These are phyloP conservation scores for Chaetophractus vellerosus DNA, from an alignment of 2,797 vertebrate species.

Conservation along the genomic window DNA sequence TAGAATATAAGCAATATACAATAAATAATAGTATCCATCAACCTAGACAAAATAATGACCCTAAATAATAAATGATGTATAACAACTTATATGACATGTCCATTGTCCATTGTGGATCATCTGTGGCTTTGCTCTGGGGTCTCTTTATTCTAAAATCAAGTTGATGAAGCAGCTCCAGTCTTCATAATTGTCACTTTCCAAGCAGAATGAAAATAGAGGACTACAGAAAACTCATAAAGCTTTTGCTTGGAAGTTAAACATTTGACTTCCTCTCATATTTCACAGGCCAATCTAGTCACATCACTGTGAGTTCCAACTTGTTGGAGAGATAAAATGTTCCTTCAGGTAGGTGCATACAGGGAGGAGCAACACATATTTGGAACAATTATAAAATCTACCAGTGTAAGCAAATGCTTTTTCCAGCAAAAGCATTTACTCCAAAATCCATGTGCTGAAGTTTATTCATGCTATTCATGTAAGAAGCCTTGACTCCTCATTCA, in stretches of 20 bases:
- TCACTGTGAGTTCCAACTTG: not conserved
- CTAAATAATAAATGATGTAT: not conserved
- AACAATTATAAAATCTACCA: not conserved
- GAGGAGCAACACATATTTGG: not conserved
- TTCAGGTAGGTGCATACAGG: not conserved
- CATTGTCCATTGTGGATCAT: not conserved
- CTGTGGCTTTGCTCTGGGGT: not conserved
- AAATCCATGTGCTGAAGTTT: not conserved
- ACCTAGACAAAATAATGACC: not conserved
- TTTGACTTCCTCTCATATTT: not conserved
- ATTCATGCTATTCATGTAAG: not conserved
- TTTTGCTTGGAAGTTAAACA: not conserved
- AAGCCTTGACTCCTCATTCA: not conserved
- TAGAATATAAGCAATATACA: not conserved
- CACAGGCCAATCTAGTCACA: not conserved
- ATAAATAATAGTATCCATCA: not conserved
- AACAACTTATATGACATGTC: not conserved
- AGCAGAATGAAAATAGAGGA: not conserved
- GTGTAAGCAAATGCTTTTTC: not conserved
- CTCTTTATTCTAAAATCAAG: not conserved
- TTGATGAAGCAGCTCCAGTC: not conserved
- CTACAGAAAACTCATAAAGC: not conserved
- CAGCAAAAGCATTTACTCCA: not conserved
- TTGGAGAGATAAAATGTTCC: not conserved
- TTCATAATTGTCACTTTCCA: not conserved